Evolutionary conservation across 1,140 invertebrate species (phyloP), one percentile per base, ranked within the genome.

Genomic region (Plodia interpunctella): DNA sequence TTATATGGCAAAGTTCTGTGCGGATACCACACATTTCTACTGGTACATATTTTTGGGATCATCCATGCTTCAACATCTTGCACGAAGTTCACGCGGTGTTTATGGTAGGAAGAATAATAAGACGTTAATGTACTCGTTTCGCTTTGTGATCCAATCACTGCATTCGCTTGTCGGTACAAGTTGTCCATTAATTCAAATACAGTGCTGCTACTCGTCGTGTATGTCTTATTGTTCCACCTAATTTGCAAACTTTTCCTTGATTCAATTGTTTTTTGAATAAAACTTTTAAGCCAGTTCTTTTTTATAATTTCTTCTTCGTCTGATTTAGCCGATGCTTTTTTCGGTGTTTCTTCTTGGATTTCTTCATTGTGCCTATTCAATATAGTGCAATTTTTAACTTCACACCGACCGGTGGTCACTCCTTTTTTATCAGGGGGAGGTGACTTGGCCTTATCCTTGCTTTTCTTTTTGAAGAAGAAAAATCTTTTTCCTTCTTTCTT

Each of bases 51-150:
- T 57, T 72, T 72, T 21, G 79, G 77, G 52, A 85, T 69, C 82
- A 87, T 83, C 77, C 80, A 87, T 5, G 83, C 81, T 72, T 84
- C 65, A 21, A 86, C 66, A 19, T 78, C 64, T 70, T 80, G 70
- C 20, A 74, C 57, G 21, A 83, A 87, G 57, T 83, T 78, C 2
- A 76, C 67, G 11, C 59, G 69, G 21, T 71, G 68, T 44, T 63
- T 70, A 32, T 32, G 67, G 35, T 57, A 44, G 1, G 65, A 59
- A 28, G 60, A 65, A 49, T 73, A 74, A 21, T 64, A 50, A 38
- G 69, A 75, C 9, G 76, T 73, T 4, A 56, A 62, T 5, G 63
- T 70, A n/a, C 69, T 70, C 0, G 74, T 58, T 54, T 83, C 68
- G 30, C 73, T 86, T 62, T 70, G 78, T 32, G 81, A 83, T 59